Conservation (phyloP, 2,888 invertebrate genomes). For the Melitaea athalia region DNA sequence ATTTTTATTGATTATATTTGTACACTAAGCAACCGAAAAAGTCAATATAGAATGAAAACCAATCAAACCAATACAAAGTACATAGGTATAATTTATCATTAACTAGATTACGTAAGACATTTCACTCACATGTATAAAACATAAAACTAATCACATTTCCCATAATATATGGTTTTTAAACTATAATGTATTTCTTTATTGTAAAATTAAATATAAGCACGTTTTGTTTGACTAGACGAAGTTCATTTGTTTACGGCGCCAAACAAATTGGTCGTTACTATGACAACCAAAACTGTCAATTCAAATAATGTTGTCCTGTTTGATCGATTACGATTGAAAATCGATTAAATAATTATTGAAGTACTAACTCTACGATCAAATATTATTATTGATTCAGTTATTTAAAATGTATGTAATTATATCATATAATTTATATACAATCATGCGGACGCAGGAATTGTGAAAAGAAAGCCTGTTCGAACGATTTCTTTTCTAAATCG, state of each 20-base stretch:
- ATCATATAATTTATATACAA: too few species aligned
- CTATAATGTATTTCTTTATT: constrained; percentile 39
- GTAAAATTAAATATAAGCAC: constrained; percentile 51
- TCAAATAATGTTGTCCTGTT: constrained; percentile 49
- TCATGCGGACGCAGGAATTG: too few species aligned
- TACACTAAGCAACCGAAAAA: constrained; percentile 62
- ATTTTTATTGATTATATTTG: constrained; percentile 64
- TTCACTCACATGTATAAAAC: constrained; percentile 11
- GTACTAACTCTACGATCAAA: too few species aligned
- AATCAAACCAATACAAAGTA: constrained; percentile 22
- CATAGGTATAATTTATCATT: constrained; percentile 12
- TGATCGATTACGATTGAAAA: constrained; percentile 35
- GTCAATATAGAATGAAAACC: constrained; percentile 46
- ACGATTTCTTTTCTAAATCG: too few species aligned
- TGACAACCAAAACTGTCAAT: constrained; percentile 66
- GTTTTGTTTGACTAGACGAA: constrained; percentile 59
- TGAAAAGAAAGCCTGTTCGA: too few species aligned
- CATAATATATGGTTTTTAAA: not conserved
- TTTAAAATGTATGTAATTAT: too few species aligned
- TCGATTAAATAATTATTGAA: constrained; percentile 19
- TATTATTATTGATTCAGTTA: too few species aligned
- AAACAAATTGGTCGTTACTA: constrained; percentile 68
- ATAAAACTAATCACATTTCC: constrained; percentile 19
- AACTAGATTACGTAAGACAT: not conserved
- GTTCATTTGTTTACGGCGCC: constrained; percentile 77